phyloP scores from a whole-genome alignment of 2,888 invertebrate genomes.

The Eupithecia abbreviata region DNA sequence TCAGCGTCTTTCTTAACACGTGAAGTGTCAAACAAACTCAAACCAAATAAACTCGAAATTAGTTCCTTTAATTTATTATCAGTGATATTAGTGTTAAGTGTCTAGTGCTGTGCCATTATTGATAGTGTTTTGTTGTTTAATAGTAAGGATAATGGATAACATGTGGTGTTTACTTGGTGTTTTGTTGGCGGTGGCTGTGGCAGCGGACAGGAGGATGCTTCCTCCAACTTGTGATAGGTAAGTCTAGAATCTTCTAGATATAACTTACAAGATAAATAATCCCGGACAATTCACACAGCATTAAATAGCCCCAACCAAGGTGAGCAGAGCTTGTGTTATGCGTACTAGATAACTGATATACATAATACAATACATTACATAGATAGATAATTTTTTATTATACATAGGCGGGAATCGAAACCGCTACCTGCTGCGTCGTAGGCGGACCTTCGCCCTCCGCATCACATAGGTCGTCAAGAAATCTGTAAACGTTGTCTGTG shows the following conservation, averaged over 20 bases:
- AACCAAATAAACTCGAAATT: constrained; percentile 51
- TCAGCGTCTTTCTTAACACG: constrained; percentile 74
- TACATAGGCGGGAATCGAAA: no score
- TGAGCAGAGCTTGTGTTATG: no score
- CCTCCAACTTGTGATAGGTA: constrained; percentile 84
- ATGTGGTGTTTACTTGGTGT: constrained; percentile 64
- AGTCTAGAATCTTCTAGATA: constrained; percentile 47
- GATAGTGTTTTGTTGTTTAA: constrained; percentile 44
- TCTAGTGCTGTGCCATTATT: constrained; percentile 64
- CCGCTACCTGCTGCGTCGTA: no score
- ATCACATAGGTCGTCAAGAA: no score
- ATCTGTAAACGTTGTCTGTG: no score
- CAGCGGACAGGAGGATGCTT: constrained; percentile 69
- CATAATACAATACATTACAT: no score
- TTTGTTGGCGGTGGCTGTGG: constrained; percentile 60
- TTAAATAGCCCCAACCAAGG: no score
- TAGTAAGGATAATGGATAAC: constrained; percentile 56
- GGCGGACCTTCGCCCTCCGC: no score
- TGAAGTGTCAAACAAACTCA: constrained; percentile 50
- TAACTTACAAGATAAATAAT: neutral
- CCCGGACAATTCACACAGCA: no score
- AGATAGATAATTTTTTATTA: no score
- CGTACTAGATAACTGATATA: no score
- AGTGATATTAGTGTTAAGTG: constrained; percentile 75
- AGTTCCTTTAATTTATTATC: constrained; percentile 62